Conservation (phyloP, 2,888 invertebrate species). For the Xanthia togata region DNA sequence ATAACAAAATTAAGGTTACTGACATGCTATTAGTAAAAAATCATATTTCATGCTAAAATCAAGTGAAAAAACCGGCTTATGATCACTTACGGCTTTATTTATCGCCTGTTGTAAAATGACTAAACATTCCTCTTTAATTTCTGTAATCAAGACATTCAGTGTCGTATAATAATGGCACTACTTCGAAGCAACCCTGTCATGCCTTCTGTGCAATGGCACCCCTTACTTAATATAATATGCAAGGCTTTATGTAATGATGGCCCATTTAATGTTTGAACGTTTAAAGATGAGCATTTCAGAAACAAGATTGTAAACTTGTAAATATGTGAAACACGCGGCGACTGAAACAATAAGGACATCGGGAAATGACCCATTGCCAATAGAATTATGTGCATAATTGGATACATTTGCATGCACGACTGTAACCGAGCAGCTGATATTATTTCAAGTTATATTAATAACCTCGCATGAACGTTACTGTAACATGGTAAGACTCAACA, state of each 20-base stretch:
- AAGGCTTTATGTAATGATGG: slow-evolving; percentile 55
- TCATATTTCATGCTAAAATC: slow-evolving; percentile 75
- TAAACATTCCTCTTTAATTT: slow-evolving; percentile 65
- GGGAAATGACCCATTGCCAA: slow-evolving; percentile 35
- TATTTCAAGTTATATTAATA: slow-evolving; percentile 58
- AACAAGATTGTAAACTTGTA: slow-evolving; percentile 40
- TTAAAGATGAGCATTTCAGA: slow-evolving; percentile 25
- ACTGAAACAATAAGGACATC: slow-evolving; percentile 51
- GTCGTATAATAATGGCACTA: slow-evolving; percentile 57
- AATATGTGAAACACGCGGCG: slow-evolving; percentile 38
- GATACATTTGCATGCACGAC: slow-evolving; percentile 74
- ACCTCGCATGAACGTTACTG: slow-evolving; percentile 63
- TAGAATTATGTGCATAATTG: slow-evolving; percentile 58
- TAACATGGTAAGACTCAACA: slow-evolving; percentile 67
- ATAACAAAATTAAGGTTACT: slow-evolving; percentile 46
- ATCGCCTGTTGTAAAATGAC: slow-evolving; percentile 69
- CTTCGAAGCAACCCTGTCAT: slow-evolving; percentile 67
- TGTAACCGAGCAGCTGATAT: slow-evolving; percentile 49
- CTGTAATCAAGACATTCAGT: slow-evolving; percentile 63
- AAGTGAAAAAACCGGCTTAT: slow-evolving; percentile 83
- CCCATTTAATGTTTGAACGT: slow-evolving; percentile 49
- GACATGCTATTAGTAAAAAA: slow-evolving; percentile 79
- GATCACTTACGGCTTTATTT: slow-evolving; percentile 83
- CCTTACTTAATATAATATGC: slow-evolving; percentile 54
- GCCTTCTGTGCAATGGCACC: slow-evolving; percentile 70